Conservation (phyloP, 1,140 invertebrate genomes). For the Leptestheria dahalacensis region DNA sequence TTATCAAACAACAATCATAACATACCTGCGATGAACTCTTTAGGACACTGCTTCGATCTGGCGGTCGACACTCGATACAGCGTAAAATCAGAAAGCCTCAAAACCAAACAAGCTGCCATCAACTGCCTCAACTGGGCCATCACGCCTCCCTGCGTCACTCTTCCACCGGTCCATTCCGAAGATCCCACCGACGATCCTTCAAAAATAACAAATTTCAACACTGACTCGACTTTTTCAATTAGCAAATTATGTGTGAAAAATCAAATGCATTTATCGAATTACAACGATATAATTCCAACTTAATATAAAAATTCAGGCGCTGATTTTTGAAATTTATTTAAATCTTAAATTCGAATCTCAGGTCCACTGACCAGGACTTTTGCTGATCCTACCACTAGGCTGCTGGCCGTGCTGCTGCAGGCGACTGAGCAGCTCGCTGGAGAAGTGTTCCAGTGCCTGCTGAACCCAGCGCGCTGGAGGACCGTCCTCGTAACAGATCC, state of each 20-base stretch:
- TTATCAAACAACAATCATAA: constrained; percentile 11
- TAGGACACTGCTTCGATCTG: constrained; percentile 45
- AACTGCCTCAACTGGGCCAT: constrained; percentile 63
- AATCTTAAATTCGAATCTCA: no score
- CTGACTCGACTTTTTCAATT: no score
- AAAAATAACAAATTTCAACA: no score
- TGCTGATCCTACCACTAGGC: background rate
- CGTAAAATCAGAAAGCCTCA: constrained; percentile 76
- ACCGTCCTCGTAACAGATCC: constrained; percentile 49
- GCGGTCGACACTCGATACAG: constrained; percentile 67
- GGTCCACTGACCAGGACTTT: no score
- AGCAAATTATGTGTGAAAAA: no score
- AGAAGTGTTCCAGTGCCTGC: background rate
- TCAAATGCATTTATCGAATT: no score
- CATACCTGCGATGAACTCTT: constrained; percentile 66
- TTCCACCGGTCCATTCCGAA: no score
- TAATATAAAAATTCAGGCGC: no score
- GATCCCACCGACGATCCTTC: no score
- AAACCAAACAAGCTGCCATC: constrained; percentile 78
- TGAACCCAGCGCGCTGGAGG: constrained; percentile 54
- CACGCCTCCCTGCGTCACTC: constrained; percentile 27
- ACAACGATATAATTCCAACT: no score
- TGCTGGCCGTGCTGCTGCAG: background rate
- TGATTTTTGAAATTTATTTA: no score
- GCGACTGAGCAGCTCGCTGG: background rate